phyloP scores from a whole-genome alignment of 2,113 vertebrate species.

The Otus sunia region DNA sequence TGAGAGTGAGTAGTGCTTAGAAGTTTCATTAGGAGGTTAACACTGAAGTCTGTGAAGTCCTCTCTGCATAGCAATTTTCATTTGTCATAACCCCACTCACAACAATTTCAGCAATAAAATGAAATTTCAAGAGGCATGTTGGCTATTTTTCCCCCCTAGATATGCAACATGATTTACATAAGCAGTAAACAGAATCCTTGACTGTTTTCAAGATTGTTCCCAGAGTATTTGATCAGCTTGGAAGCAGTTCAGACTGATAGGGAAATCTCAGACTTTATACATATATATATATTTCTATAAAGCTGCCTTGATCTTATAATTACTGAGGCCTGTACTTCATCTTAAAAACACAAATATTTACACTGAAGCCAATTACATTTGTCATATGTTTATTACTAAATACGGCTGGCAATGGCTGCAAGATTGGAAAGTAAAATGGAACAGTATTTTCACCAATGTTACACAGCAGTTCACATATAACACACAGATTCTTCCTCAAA shows the following conservation, averaged over 20 bases:
- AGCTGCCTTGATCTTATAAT: not conserved
- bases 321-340: not conserved
- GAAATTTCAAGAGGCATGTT: not conserved
- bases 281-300: not conserved
- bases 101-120: not conserved
- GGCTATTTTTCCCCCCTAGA: not conserved
- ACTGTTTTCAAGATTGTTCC: not conserved
- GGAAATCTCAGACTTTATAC: not conserved
- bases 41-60: fast-evolving
- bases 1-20: not conserved
- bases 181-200: not conserved
- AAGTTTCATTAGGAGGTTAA: not conserved
- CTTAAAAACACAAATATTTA: not conserved
- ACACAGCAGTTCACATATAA: not conserved
- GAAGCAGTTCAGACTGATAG: not conserved
- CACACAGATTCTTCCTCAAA: not conserved
- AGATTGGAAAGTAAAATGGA: not conserved
- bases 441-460: not conserved
- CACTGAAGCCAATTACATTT: not conserved
- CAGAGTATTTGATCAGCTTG: not conserved
- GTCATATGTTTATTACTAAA: not conserved
- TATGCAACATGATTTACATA: not conserved
- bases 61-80: not conserved
- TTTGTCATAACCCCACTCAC: not conserved
- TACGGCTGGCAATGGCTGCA: not conserved